Conservation (phyloP, 2,888 invertebrate species). For the Mellilla xanthometata region DNA sequence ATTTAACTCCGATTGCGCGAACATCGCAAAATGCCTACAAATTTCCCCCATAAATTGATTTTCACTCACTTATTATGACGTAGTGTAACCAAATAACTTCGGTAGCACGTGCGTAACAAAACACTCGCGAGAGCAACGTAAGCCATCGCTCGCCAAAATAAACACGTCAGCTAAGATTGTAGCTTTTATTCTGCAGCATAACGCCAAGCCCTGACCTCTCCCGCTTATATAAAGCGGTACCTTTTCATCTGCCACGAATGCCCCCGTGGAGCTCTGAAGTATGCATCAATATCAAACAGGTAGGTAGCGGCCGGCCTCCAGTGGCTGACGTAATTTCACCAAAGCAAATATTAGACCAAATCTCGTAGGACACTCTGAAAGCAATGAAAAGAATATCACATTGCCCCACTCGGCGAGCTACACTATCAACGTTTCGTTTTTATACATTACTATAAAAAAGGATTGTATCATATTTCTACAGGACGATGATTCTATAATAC, state of each 20-base stretch:
- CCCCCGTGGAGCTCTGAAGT: conserved; percentile 59
- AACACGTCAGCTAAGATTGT: conserved; percentile 7
- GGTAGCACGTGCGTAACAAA: neutral
- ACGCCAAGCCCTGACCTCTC: conserved; percentile 23
- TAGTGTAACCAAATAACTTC: neutral
- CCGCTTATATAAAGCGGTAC: conserved; percentile 28
- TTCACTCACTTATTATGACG: neutral
- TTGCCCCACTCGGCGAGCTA: conserved; percentile 47
- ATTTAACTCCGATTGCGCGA: conserved; percentile 69
- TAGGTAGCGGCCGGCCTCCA: conserved; percentile 54
- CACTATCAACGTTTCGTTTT: conserved; percentile 51
- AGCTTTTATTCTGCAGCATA: neutral
- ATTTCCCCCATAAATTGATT: neutral
- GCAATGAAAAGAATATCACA: conserved; percentile 66
- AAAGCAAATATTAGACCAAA: conserved; percentile 74
- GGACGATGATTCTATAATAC: conserved; percentile 67
- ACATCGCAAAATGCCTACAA: conserved; percentile 35
- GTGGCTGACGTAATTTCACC: conserved; percentile 70
- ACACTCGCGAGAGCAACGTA: conserved; percentile 29
- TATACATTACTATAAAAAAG: conserved; percentile 62
- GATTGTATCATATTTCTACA: conserved; percentile 66
- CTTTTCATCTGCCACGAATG: conserved; percentile 51
- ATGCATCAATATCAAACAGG: conserved; percentile 80
- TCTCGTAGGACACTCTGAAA: conserved; percentile 62
- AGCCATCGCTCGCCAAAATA: conserved; percentile 27